Percentiles rank a stretch among this genome's conserved stretches.
phyloP scores from a whole-genome alignment of 1,140 invertebrate species.

The Antheraea mylitta region DNA sequence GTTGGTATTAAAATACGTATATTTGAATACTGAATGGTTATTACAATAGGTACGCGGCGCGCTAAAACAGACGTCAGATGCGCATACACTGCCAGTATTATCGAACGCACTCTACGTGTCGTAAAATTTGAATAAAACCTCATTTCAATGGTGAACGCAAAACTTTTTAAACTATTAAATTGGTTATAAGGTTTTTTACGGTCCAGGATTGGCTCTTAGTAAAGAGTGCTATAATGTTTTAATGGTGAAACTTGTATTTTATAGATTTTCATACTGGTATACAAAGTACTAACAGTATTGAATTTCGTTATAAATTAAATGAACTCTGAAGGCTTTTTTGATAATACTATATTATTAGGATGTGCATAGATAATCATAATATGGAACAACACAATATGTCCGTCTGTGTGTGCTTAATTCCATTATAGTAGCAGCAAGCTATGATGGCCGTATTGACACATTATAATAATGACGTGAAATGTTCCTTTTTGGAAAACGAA shows the following conservation, averaged over 20 bases:
- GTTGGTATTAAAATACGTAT: not conserved
- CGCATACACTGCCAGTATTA: slow-evolving; percentile 31
- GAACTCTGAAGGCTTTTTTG: no score
- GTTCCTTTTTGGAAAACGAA: no score
- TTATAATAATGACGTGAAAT: no score
- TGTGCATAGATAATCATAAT: no score
- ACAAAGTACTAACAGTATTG: not conserved
- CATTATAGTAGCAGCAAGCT: no score
- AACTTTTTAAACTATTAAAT: slow-evolving; percentile 29
- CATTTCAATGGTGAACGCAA: slow-evolving; percentile 15
- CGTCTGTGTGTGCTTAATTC: no score
- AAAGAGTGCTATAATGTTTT: slow-evolving; percentile 10
- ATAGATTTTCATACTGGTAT: not conserved
- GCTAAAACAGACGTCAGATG: slow-evolving; percentile 25
- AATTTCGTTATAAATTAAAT: not conserved
- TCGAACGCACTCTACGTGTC: slow-evolving; percentile 12
- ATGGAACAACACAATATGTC: no score
- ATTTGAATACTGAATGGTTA: not conserved
- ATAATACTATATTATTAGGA: no score
- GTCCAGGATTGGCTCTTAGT: slow-evolving; percentile 2
- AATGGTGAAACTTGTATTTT: slow-evolving; percentile 11
- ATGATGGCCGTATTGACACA: no score
- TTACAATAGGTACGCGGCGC: not conserved
- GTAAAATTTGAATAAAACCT: slow-evolving; percentile 34
- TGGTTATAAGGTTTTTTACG: slow-evolving; percentile 18